Base-by-base conservation (phyloP, 1,140 invertebrate species). In the Leguminivora glycinivorella region DNA sequence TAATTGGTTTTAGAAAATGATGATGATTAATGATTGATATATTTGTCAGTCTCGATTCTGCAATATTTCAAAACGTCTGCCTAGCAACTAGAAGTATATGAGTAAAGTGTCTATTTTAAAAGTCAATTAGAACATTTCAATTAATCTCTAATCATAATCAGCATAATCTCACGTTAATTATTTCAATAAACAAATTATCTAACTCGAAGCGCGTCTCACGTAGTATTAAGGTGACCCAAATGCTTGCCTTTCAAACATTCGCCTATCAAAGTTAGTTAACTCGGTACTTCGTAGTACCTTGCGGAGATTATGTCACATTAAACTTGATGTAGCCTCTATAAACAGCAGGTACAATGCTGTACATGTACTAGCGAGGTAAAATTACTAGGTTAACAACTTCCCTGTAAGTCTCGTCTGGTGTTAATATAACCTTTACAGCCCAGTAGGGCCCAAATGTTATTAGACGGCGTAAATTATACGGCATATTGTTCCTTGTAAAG, bases 371-470 rank as follows among this genome's bases (percentile, higher is more conserved):
- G n/a, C 26, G 58, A 31, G 14, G 25, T 63, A 63, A 63, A 34
- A 26, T 63, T 29, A 29, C 58, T 63, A 63, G 58, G 58, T 63
- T 63, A 63, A 63, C 58, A 17, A 63, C 58, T 63, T 63, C 58
- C 58, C 26, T 26, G 25, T 63, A 63, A 63, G 58, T 63, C n/a
- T 60, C 10, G 58, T 63, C 25, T 60, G 25, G 58, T 63, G 58
- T 63, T 63, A 63, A 63, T 63, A 63, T 29, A 29, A 29, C 58
- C 17, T 63, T 63, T 63, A 63, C 31, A 63, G 25, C 25, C 14
- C 29, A 63, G 12, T 34, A 29, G 26, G 29, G 25, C 25, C 58
- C 5, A 63, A 63, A 63, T 17, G n/a, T 63, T 63, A 63, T 63
- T 63, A 63, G 58, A 63, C 7, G 58, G 26, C 58, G 26, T 63